Conservation (phyloP, 2,797 vertebrate genomes). For the Scolopax rusticola region DNA sequence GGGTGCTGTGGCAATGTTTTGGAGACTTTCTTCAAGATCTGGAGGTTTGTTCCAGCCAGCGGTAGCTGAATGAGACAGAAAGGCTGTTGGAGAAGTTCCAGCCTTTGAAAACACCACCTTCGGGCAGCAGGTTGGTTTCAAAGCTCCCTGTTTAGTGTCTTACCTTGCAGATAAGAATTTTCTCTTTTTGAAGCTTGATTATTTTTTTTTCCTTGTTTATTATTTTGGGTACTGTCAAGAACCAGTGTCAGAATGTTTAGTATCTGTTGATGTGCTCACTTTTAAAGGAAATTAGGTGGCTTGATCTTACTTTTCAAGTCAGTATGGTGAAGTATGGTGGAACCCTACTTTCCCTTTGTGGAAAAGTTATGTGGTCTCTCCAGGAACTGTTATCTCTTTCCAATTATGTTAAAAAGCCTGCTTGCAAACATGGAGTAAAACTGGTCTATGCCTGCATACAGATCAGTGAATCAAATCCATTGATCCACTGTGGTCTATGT, state of each 20-base stretch:
- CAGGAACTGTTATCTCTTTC: neutral
- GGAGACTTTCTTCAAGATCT: neutral
- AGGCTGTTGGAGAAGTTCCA: neutral
- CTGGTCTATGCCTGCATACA: rapidly evolving
- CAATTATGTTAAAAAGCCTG: neutral
- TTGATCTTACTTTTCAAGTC: neutral
- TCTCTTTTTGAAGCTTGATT: neutral
- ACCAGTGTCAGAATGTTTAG: neutral
- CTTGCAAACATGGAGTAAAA: neutral
- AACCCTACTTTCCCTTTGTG: neutral
- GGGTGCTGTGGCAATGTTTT: neutral
- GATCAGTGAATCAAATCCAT: neutral
- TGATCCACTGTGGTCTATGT: rapidly evolving
- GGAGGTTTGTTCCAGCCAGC: neutral
- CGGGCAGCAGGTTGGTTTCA: neutral
- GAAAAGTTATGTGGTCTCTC: rapidly evolving
- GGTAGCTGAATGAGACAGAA: neutral
- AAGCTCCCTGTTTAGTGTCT: neutral
- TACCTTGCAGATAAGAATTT: neutral
- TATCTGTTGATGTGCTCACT: rapidly evolving
- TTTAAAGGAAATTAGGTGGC: neutral
- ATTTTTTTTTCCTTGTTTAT: neutral
- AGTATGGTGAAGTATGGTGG: neutral
- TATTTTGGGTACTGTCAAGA: neutral
- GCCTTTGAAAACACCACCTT: rapidly evolving